Conservation (phyloP, 1,140 invertebrate species). For the Drosophila miranda region DNA sequence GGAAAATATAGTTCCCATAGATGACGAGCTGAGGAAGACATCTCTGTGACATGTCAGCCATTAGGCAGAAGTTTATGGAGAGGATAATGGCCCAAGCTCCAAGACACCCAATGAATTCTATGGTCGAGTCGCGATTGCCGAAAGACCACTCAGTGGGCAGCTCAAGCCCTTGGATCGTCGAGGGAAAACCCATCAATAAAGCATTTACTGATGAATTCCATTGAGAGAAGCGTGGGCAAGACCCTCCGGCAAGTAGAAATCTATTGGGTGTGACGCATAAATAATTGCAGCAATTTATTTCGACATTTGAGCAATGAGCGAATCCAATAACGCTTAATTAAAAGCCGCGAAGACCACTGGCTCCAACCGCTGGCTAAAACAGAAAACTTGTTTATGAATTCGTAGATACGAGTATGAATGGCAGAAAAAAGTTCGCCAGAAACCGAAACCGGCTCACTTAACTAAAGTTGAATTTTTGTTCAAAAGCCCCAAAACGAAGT, state of each 20-base stretch:
- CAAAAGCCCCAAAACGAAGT: slow-evolving; percentile 3
- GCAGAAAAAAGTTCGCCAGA: slow-evolving; percentile 24
- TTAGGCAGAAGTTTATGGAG: slow-evolving; percentile 23
- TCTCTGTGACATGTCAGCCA: slow-evolving; percentile 22
- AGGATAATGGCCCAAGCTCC: slow-evolving; percentile 16
- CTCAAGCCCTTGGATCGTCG: slow-evolving; percentile 2
- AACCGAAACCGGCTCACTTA: slow-evolving; percentile 46
- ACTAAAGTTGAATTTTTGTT: neutral
- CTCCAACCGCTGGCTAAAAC: slow-evolving; percentile 23
- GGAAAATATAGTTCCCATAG: slow-evolving; percentile 26
- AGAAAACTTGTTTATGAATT: slow-evolving; percentile 67
- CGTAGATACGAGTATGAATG: slow-evolving; percentile 26
- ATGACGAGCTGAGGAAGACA: slow-evolving; percentile 8
- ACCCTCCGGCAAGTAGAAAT: slow-evolving; percentile 35
- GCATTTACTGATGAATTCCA: slow-evolving; percentile 26
- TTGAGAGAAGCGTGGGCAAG: slow-evolving; percentile 17
- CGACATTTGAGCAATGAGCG: slow-evolving; percentile 59
- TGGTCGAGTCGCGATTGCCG: neutral
- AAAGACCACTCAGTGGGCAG: slow-evolving; percentile 17
- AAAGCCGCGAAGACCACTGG: slow-evolving; percentile 62
- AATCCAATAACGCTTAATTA: slow-evolving; percentile 69
- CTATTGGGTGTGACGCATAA: slow-evolving; percentile 75
- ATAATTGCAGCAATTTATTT: slow-evolving; percentile 73
- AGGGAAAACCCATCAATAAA: slow-evolving; percentile 47
- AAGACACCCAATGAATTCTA: slow-evolving; percentile 5